Base-by-base conservation (phyloP, 1,140 invertebrate species). In the Drosophila ambigua region DNA sequence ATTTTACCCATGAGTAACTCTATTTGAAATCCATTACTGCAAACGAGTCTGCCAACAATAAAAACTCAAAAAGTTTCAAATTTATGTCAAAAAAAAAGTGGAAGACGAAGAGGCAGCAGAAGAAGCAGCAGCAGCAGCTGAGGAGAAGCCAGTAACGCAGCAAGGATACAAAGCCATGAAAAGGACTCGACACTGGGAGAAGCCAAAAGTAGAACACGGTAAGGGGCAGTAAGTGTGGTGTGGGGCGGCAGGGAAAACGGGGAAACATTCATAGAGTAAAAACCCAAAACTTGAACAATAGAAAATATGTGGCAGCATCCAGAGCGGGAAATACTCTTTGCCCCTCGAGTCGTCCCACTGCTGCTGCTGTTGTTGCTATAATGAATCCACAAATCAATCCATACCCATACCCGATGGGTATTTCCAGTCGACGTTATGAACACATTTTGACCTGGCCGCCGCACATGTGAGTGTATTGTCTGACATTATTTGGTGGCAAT, bases 1-100 rank as follows among this genome's bases (percentile, higher is more conserved):
- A 88, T 88, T 88, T 88, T 88, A 88, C 83, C 83, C 83, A 88
- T 88, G 83, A 88, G 83, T 83, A 88, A 88, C 79, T 88, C 83
- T 83, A 88, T 88, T 88, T 77, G 83, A 88, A 88, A 88, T 88
- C 83, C 83, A 88, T 88, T 88, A 88, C 79, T 83, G 83, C 79
- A 80, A 83, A 88, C 83, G 79, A 88, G 83, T 89, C 79, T 74
- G 83, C 72, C 72, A 77, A 88, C 83, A 88, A 88, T 88, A 88
- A 88, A 74, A 88, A 88, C 83, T 88, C 79, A 68, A 83, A 74
- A 88, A 88, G 76, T 88, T 88, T 83, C 83, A 82, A 88, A 88
- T 89, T 88, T 88, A 89, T 83, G 84, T 88, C 76, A 87, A 72
- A 82, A 88, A 50, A 44, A 44, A 46, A 62, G 31, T 41, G 16